Base-by-base conservation (phyloP, 2,797 vertebrate genomes). In the Thamnophis elegans region DNA sequence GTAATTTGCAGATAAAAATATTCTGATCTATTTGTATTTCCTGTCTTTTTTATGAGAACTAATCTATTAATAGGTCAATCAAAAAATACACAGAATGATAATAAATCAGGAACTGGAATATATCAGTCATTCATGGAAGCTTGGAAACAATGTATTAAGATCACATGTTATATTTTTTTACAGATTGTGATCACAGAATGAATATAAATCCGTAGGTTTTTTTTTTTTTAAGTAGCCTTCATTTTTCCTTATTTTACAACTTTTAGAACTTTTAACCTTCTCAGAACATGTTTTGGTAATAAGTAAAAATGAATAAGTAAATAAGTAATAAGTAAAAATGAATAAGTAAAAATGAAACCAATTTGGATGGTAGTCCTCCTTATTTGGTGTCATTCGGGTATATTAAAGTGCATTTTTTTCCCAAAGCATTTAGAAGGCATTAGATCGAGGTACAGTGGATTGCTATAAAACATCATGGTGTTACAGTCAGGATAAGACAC, bases 31-130 rank as follows among this genome's bases (percentile, higher is more conserved):
- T 36, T 36, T 36, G 32, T 73, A 73, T 8, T 85, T 78, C 56
- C 26, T 68, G 9, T 78, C 25, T 90, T 87, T 88, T 36, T 92
- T 28, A 54, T 90, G 62, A 47, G 28, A 59, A 13, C 26, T 87
- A 78, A 51, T 16, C 25, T 92, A 92, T 90, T 86, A 78, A 90
- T 92, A 92, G 91, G 54, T 62, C 14, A 36, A 14, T 36, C 32
- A 82, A 62, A 47, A 87, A 92, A 65, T 88, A 47, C 26, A 56
- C 18, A 56, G 20, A 54, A 32, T 25, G 32, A 73, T 86, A 65
- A 22, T 18, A 68, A 88, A 85, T 93, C 54, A 87, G 87, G 90
- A 92, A 87, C 62, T 87, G 82, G 93, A 90, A 92, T 78, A 92
- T 78, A 18, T 55, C 47, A 12, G 8, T 90, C 82, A 88, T n/a